Evolutionary conservation across 2,888 invertebrate species (phyloP).

Genomic region (Parelbella ahira): DNA sequence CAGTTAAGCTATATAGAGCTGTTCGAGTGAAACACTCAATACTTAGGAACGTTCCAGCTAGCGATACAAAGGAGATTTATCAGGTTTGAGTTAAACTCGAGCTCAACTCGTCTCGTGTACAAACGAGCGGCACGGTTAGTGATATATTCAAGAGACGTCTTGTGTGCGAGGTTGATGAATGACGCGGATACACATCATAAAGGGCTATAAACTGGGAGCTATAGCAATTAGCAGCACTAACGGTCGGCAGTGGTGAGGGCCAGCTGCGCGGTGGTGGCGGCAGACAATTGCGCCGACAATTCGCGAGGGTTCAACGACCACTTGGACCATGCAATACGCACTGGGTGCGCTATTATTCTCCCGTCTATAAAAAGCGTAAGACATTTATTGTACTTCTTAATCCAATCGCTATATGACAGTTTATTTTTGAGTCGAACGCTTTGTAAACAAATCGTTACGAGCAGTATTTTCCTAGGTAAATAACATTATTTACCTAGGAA

Average conservation of each 20-base stretch:
- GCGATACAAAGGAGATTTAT: slow-evolving; percentile 28
- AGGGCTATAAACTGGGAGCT: slow-evolving; percentile 54
- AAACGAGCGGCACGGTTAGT: too few species aligned
- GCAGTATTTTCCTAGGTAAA: too few species aligned
- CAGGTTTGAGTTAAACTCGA: slow-evolving; percentile 6
- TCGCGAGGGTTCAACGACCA: slow-evolving; percentile 64
- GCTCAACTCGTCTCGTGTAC: slow-evolving; percentile 12
- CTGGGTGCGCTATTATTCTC: slow-evolving; percentile 19
- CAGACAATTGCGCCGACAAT: slow-evolving; percentile 64
- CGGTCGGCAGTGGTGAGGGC: slow-evolving; percentile 45
- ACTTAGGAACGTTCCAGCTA: slow-evolving; percentile 39
- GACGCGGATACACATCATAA: slow-evolving; percentile 35
- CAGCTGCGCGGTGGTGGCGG: slow-evolving; percentile 53
- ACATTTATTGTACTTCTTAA: too few species aligned
- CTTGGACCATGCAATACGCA: slow-evolving; percentile 29
- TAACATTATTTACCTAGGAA: too few species aligned
- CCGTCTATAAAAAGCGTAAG: slow-evolving; percentile 18
- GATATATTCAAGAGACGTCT: not conserved
- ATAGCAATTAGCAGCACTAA: slow-evolving; percentile 57
- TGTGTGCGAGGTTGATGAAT: slow-evolving; percentile 9
- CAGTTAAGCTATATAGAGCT: slow-evolving; percentile 58
- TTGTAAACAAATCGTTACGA: too few species aligned
- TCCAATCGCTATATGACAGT: too few species aligned
- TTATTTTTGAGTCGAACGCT: too few species aligned
- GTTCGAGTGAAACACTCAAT: slow-evolving; percentile 44